A percentile compares a stretch with the other conserved stretches of the same genome.
phyloP scores from a whole-genome alignment of 2,113 vertebrate species.

The Mobula birostris region DNA sequence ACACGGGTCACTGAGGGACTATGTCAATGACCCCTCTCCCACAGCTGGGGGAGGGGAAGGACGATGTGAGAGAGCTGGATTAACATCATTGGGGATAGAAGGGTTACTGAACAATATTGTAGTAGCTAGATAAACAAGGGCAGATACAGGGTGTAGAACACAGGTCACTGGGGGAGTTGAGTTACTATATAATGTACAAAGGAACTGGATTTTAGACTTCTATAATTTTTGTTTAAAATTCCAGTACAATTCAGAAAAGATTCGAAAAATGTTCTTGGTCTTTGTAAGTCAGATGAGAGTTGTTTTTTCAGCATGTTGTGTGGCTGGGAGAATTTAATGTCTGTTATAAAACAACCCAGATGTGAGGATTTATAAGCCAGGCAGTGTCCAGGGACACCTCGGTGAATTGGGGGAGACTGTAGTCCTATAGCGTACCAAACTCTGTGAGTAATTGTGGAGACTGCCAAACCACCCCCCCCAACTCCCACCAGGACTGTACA shows the following conservation, averaged over 20 bases:
- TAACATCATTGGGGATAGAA: no score
- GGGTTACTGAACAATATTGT: no score
- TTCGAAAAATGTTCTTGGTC: not conserved
- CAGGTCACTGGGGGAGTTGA: not conserved
- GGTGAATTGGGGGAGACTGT: not conserved
- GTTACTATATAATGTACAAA: not conserved
- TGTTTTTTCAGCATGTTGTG: conserved; percentile 2
- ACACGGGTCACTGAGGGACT: not conserved
- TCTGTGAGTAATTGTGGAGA: not conserved
- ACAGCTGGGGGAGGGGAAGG: not conserved
- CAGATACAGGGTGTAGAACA: no score
- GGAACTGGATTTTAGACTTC: not conserved
- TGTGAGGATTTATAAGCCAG: conserved; percentile 14
- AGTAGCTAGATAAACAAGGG: no score
- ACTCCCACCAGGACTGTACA: not conserved
- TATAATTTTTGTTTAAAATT: not conserved
- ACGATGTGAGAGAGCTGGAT: not conserved
- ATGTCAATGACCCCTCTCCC: no score
- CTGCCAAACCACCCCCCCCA: not conserved
- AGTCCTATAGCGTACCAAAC: not conserved
- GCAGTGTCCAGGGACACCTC: not conserved
- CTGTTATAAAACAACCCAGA: conserved; percentile 8
- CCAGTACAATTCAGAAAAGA: not conserved
- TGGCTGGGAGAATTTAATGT: not conserved
- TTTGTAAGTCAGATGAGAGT: not conserved